Conservation (phyloP, 2,113 vertebrate genomes). For the Sturnira hondurensis region DNA sequence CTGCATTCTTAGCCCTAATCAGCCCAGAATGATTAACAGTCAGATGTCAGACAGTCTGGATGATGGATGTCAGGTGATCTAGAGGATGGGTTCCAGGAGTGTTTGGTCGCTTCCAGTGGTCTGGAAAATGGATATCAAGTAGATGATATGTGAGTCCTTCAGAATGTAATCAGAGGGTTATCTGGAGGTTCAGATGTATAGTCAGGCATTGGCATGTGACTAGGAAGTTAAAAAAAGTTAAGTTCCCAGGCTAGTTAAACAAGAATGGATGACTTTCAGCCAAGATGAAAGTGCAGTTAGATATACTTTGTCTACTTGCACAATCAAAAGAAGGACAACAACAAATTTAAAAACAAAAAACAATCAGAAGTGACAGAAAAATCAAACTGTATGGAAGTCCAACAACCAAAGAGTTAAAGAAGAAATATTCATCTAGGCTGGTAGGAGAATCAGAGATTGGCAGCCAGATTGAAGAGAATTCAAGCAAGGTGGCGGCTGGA, state of each 20-base stretch:
- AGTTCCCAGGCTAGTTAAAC: neutral
- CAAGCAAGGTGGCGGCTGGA: too few relatives aligned
- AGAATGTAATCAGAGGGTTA: neutral
- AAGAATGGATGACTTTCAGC: neutral
- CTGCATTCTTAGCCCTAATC: neutral
- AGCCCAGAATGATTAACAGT: neutral
- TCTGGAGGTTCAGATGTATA: neutral
- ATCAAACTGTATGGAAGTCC: too few relatives aligned
- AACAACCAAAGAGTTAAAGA: too few relatives aligned
- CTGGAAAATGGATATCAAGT: neutral
- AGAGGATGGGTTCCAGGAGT: neutral
- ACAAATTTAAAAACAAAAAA: too few relatives aligned
- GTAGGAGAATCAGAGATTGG: too few relatives aligned
- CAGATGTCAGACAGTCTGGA: neutral
- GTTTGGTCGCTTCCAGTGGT: neutral
- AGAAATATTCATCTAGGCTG: too few relatives aligned
- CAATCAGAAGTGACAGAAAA: too few relatives aligned
- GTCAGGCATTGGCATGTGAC: neutral
- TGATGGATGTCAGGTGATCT: too few relatives aligned
- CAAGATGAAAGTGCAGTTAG: too few relatives aligned
- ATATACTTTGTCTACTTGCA: too few relatives aligned
- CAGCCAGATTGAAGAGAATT: too few relatives aligned
- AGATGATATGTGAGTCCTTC: neutral
- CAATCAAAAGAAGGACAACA: too few relatives aligned
- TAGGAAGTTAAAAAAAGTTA: neutral